Base-by-base conservation (phyloP, 2,888 invertebrate genomes). In the Sminthurinus aureus region DNA sequence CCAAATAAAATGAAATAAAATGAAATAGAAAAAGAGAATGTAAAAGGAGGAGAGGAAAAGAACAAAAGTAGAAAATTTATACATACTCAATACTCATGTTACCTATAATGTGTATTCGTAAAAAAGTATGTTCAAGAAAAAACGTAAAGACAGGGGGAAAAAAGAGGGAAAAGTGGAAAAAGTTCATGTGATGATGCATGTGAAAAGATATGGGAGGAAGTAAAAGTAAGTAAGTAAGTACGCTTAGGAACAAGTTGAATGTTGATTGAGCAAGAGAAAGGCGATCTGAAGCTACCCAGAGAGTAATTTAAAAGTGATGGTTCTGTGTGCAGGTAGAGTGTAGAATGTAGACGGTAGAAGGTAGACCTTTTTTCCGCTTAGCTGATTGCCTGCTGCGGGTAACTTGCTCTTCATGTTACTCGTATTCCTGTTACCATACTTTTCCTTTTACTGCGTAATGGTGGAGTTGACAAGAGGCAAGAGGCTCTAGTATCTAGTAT, bases 221-320 rank as follows among this genome's bases (percentile, higher is more conserved):
- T 64, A 77, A 77, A 77, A 24, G 20, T 64, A 64, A 58, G 58
- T 69, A 69, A n/a, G 24, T 13, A 71, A 20, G 12, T 24, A 20
- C 12, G 71, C 20, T 4, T 66, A 18, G 66, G 26, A 76, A 52
- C 51, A 51, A 76, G 76, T 50, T 76, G 38, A 51, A 76, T 76
- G 76, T 52, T 76, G 76, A 76, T 77, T 51, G 77, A 77, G 77
- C 58, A 77, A 77, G 77, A 58, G 77, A 77, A 58, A 77, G 77
- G 64, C 20, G 77, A 77, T 73, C 26, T 38, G 38, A 38, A 76
- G 76, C 76, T 76, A 76, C 50, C 77, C 64, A 8, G 15, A 64
- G 77, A 77, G 77, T 77, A 77, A 77, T 77, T 77, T 77, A 64
- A 77, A 77, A 77, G 77, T 77, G 77, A 77, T 77, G 77, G 77